Percentiles rank a stretch among this genome's conserved stretches.
Evolutionary conservation across 2,113 vertebrate species (phyloP).

Genomic region (Chelonoidis abingdonii): DNA sequence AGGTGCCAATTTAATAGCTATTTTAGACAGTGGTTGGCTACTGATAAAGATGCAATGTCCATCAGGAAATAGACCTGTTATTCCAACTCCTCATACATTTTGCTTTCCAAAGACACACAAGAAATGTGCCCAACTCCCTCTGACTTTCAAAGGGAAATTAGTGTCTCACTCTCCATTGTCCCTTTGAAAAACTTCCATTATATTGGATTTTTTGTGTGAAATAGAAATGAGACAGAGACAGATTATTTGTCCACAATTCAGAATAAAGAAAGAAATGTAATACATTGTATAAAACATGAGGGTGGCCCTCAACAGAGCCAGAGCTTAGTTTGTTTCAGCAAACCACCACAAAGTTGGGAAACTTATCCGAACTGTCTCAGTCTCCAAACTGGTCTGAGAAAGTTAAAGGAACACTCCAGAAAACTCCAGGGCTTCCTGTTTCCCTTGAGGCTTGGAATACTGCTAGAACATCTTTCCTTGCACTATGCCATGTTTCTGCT

Average conservation of each 20-base stretch:
- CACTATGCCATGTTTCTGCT: background rate
- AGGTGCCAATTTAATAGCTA: slow-evolving; percentile 15
- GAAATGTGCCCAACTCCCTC: background rate
- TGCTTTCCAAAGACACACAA: slow-evolving; percentile 14
- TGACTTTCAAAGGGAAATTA: background rate
- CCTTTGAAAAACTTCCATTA: background rate
- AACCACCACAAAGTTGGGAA: slow-evolving; percentile 16
- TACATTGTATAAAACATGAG: background rate
- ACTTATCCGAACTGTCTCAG: slow-evolving; percentile 12
- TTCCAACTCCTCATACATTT: background rate
- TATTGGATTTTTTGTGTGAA: background rate
- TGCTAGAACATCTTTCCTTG: background rate
- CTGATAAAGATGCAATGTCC: slow-evolving; percentile 43
- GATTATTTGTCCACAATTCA: background rate
- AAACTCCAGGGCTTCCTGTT: background rate
- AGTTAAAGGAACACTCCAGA: slow-evolving; percentile 40
- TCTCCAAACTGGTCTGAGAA: background rate
- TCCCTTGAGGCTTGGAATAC: background rate
- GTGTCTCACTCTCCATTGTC: background rate
- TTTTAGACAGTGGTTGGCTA: slow-evolving; percentile 23
- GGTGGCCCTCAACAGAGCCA: background rate
- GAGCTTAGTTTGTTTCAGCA: slow-evolving; percentile 18
- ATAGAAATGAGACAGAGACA: background rate
- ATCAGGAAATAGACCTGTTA: slow-evolving; percentile 19
- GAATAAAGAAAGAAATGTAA: slow-evolving; percentile 11